Base-by-base conservation (phyloP, 2,888 invertebrate genomes). In the Acanthosepion lycidas region DNA sequence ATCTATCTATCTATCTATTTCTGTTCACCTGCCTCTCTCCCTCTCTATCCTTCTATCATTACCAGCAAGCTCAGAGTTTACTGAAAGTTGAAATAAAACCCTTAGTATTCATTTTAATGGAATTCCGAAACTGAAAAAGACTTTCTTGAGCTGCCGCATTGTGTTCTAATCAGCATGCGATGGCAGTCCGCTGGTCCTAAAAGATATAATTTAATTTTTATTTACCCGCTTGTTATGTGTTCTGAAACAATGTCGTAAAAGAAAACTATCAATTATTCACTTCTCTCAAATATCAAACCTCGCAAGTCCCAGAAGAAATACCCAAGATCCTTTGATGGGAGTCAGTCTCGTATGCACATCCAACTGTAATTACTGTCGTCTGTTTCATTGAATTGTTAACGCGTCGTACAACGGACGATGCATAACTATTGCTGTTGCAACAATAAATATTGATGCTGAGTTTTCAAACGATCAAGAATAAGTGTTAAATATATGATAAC, bases 201-300 rank as follows among this genome's bases (percentile, higher is more conserved):
- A 78, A 78, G 78, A 78, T 78, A 78, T 78, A 78, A 78, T 78
- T 78, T 28, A 78, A 78, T 78, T n/a, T 78, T 78, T 78, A 78
- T 78, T 78, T 78, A 28, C n/a, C 9, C 28, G 28, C 78, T 78
- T 78, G 78, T 78, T 18, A 33, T 33, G n/a, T 12, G 18, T 78
- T n/a, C n/a, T 23, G 78, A 78, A n/a, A 78, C 78, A n/a, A n/a
- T 78, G 78, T 78, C 78, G 78, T 18, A n/a, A n/a, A 78, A 1
- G n/a, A n/a, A 78, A 78, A n/a, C 12, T 15, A 78, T 78, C 78
- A 78, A 78, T 78, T 33, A 78, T 78, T 78, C 12, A 78, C n/a
- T 33, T 5, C 5, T n/a, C n/a, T n/a, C 78, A n/a, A 33, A 78
- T 78, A 78, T n/a, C 78, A 33, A n/a, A 78, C 15, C n/a, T 78